Evolutionary conservation across 2,113 vertebrate species (phyloP).

Genomic region (Corythoichthys intestinalis): DNA sequence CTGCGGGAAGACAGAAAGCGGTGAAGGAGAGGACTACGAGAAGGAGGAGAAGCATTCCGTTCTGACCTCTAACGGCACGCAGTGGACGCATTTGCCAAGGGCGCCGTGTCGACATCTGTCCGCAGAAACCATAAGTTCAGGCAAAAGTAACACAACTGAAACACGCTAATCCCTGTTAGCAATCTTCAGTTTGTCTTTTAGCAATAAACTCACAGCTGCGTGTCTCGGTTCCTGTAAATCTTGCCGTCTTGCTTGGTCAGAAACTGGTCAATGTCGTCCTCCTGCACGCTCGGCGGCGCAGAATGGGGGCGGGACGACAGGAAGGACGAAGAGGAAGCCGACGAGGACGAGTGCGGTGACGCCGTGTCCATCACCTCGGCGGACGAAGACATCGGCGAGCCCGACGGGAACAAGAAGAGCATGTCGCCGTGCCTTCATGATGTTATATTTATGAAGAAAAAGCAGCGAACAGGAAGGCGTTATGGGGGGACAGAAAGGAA

Average conservation of each 20-base stretch:
- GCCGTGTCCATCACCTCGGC: slow-evolving; percentile 92
- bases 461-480: too few relatives aligned
- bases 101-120: slow-evolving; percentile 90
- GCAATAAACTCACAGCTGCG: slow-evolving; percentile 82
- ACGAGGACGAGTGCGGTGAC: slow-evolving; percentile 63
- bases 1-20: slow-evolving; percentile 58
- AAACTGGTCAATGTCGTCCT: slow-evolving; percentile 94
- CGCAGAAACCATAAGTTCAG: slow-evolving; percentile 8
- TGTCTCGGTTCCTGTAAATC: slow-evolving; percentile 89
- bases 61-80: slow-evolving; percentile 93
- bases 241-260: slow-evolving; percentile 94
- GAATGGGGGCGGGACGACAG: slow-evolving; percentile 71
- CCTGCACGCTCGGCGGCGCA: slow-evolving; percentile 74
- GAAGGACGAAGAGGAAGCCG: slow-evolving; percentile 54
- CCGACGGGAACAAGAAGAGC: slow-evolving; percentile 79
- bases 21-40: too few relatives aligned
- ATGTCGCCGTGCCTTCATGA: slow-evolving; percentile 88
- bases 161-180: too few relatives aligned
- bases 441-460: too few relatives aligned
- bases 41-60: neutral
- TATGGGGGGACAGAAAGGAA: too few relatives aligned
- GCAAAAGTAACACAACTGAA: too few relatives aligned
- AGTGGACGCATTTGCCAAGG: slow-evolving; percentile 95
- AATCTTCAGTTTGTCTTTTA: too few relatives aligned
- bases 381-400: slow-evolving; percentile 64